Evolutionary conservation across 2,113 vertebrate species (phyloP).

Genomic region (Heterotis niloticus): DNA sequence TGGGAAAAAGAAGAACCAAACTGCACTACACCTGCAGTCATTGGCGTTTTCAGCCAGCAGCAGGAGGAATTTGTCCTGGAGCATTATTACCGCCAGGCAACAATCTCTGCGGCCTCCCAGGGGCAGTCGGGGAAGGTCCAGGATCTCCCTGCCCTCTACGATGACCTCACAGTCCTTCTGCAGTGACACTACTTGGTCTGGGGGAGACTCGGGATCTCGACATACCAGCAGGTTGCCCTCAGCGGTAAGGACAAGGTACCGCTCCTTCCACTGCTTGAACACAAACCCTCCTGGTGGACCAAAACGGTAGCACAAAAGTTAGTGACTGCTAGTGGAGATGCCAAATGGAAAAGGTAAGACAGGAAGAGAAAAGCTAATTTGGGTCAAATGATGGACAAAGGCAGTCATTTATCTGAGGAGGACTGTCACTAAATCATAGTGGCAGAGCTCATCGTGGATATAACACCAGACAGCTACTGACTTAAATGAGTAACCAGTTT

Average conservation of each 20-base stretch:
- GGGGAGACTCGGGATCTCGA: slow-evolving; percentile 61
- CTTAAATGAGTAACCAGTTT: background rate
- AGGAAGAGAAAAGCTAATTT: background rate
- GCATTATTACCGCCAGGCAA: slow-evolving; percentile 72
- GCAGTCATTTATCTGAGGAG: background rate
- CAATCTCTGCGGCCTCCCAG: slow-evolving; percentile 66
- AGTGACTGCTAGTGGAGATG: background rate
- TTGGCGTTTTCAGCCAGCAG: slow-evolving; percentile 63
- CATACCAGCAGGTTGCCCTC: slow-evolving; percentile 70
- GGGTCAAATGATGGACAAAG: background rate
- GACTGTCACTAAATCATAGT: background rate
- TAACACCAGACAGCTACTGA: background rate
- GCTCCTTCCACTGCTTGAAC: slow-evolving; percentile 81
- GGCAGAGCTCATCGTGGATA: background rate
- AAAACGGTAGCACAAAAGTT: background rate
- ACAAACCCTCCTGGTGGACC: slow-evolving; percentile 66
- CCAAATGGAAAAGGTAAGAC: background rate
- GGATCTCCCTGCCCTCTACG: slow-evolving; percentile 65
- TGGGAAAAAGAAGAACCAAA: background rate
- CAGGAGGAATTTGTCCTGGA: slow-evolving; percentile 66
- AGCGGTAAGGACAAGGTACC: slow-evolving; percentile 63
- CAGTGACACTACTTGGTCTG: slow-evolving; percentile 66
- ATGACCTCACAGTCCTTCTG: slow-evolving; percentile 61
- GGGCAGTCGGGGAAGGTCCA: slow-evolving; percentile 68
- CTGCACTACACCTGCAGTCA: slow-evolving; percentile 62